phyloP scores from a whole-genome alignment of 2,113 vertebrate species.

The Ascaphus truei region DNA sequence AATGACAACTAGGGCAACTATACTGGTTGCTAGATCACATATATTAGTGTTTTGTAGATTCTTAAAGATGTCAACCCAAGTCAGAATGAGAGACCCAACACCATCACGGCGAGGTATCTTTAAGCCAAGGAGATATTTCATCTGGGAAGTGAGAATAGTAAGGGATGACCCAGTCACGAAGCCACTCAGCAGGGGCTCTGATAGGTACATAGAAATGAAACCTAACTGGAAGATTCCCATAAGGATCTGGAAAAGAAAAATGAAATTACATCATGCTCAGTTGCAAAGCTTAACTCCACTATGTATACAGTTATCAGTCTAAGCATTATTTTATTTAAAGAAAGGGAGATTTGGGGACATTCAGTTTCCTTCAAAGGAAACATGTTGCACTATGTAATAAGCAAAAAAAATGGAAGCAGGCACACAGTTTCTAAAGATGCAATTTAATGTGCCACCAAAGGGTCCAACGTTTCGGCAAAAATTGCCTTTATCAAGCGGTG shows the following conservation, averaged over 20 bases:
- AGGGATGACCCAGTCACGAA: conserved; percentile 52
- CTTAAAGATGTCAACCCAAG: conserved; percentile 53
- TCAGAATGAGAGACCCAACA: conserved; percentile 46
- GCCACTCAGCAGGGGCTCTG: conserved; percentile 55
- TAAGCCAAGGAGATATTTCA: conserved; percentile 55
- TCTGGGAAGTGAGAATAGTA: conserved; percentile 57
- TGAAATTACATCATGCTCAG: no score
- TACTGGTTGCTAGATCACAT: conserved; percentile 52
- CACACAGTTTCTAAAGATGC: no score
- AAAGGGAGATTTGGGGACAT: no score
- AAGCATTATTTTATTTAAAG: no score
- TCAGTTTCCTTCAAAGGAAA: no score
- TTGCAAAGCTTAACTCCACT: no score
- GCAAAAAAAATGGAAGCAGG: no score
- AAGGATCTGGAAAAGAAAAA: conserved; percentile 50
- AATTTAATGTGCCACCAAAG: no score
- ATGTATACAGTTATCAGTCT: no score
- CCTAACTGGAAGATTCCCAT: conserved; percentile 52
- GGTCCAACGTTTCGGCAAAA: no score
- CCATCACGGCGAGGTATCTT: conserved; percentile 49
- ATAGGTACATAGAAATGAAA: conserved; percentile 54
- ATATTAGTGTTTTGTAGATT: conserved; percentile 48
- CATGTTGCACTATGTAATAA: no score
- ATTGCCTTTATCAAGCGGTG: no score
- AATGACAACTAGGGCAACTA: conserved; percentile 47